Evolutionary conservation across 1,140 invertebrate species (phyloP), one percentile per base, ranked within the genome.

Genomic region (Neelides sp.): DNA sequence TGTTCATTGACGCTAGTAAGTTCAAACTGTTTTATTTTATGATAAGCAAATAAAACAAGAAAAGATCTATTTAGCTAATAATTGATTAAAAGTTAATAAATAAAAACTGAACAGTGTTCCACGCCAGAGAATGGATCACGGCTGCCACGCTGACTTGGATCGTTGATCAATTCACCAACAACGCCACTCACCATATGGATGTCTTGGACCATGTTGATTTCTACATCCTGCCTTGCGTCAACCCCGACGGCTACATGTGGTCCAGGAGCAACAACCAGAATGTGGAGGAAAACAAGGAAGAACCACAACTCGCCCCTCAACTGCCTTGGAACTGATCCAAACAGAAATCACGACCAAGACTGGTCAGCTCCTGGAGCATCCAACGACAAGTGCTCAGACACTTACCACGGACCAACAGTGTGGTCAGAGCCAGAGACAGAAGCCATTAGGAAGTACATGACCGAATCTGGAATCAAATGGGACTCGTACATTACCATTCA

Each of bases 111-210:
- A n/a, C n/a, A n/a, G n/a, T n/a, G n/a, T n/a, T 70, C 39, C 78
- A 82, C 65, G 77, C 76, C 0, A 64, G 79, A n/a, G 79, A 82
- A 64, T 80, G 78, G 78, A 73, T 82, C 4, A 69, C 76, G 0
- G 71, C 76, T 2, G 69, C 73, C 2, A 71, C 75, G 0, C 71
- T 70, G 1, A 66, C 82, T 1, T 82, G 77, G 58, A 73, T 80
- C 10, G 74, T 82, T 8, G 65, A 77, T 37, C 72, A 77, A 49
- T 60, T 81, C 7, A 72, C 71, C 30, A 72, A 19, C 60, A 69
- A 63, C 13, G 37, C 45, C 2, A 40, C 30, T 1, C 41, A 56
- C 13, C 44, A 61, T 19, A 35, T 30, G 5, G 39, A 57, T 2
- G 35, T 61, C 2, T 34, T 61, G 17, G 42, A n/a, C 13, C 15